Base-by-base conservation (phyloP, 2,888 invertebrate species). In the Cyaniris semiargus region DNA sequence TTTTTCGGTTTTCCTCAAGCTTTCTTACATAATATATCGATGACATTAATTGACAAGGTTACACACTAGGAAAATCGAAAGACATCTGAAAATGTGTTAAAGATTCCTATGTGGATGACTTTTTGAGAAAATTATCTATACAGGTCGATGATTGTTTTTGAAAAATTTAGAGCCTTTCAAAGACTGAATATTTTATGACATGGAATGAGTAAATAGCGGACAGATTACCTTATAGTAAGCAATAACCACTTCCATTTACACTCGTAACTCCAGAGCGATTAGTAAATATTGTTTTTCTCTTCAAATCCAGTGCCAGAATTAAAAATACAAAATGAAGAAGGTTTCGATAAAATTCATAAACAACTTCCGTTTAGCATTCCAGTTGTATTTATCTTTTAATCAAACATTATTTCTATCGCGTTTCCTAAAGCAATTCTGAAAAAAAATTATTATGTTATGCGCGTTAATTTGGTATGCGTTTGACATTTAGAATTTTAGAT, bases 401-500 rank as follows among this genome's bases (percentile, higher is more conserved):
- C 18, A 6, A 13, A 31, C 27, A 66, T 66, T 66, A 23, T 66
- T 27, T 10, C 23, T 72, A 21, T 44, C 10, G 13, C 21, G 21
- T 44, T 44, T 72, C 44, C 72, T 72, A 44, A 38, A 44, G 72
- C 72, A 15, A 72, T 72, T 72, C 13, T 44, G 13, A 44, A 44
- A 72, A 44, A 34, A 34, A 34, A 34, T 6, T 6, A 34, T 34
- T 34, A 15, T 21, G n/a, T 44, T 21, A 21, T 44, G 6, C 44
- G 23, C 13, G 44, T 48, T 23, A 44, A 72, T 72, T 71, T 38
- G 23, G 44, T 2, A 10, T 44, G n/a, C 38, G 71, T n/a, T 44
- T 72, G 44, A 72, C 44, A 72, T 72, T 72, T 44, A 44, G 21
- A 38, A 10, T 53, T 15, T 4, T n/a, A 21, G 13, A 72, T 21